A percentile compares a stretch with the other conserved stretches of the same genome.
These are phyloP conservation scores for Mycteria americana DNA, from an alignment of 2,797 vertebrate species.

Conservation along the genomic window DNA sequence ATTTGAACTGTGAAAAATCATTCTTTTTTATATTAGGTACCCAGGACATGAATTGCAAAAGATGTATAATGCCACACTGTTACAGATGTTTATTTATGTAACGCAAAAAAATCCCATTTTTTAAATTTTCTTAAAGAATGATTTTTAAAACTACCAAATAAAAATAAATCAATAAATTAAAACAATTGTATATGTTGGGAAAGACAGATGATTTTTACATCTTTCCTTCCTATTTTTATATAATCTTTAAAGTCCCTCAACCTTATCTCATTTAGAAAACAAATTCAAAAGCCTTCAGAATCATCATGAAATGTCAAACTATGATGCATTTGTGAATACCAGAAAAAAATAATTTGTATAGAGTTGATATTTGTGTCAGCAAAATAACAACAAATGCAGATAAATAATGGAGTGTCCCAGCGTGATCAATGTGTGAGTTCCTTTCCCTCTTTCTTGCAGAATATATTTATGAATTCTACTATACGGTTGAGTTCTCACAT, in stretches of 20 bases:
- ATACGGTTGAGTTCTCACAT: neutral
- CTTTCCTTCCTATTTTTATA: neutral
- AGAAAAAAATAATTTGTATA: neutral
- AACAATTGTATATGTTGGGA: neutral
- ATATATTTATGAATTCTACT: neutral
- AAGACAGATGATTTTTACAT: neutral
- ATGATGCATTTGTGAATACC: neutral
- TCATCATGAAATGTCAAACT: neutral
- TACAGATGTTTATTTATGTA: neutral
- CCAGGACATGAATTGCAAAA: neutral
- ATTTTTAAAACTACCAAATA: neutral
- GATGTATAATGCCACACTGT: neutral
- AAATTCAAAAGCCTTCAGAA: neutral
- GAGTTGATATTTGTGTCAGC: neutral
- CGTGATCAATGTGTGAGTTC: fast-evolving
- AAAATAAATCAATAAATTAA: neutral
- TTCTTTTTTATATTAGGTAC: neutral
- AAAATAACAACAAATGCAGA: neutral
- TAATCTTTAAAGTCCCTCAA: neutral
- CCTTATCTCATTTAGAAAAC: neutral
- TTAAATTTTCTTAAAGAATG: neutral
- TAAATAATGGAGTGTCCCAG: neutral
- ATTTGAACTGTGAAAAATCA: neutral
- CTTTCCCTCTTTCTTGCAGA: neutral
- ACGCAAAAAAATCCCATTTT: neutral